Evolutionary conservation across 2,113 vertebrate species (phyloP), one percentile per base, ranked within the genome.

Genomic region (Apodemus sylvaticus): DNA sequence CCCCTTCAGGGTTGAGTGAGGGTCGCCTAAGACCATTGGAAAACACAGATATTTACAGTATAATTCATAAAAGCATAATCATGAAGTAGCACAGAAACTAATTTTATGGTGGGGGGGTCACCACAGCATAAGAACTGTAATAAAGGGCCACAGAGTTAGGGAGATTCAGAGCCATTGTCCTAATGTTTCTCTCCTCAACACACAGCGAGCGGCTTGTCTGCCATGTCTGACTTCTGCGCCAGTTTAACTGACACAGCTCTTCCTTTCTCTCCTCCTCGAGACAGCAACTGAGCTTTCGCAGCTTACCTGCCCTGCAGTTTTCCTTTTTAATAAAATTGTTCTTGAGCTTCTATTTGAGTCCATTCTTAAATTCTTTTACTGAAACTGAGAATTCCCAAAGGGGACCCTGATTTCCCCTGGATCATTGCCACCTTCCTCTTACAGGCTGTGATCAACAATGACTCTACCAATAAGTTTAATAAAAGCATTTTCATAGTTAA

Each of bases 401-500:
- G 17, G 19, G 36, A 73, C n/a, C 19, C 39, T 73, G 70, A 73
- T 71, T 71, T n/a, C 19, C 70, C 36, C 36, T 39, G 17, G 39
- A n/a, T 39, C 36, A 71, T 20, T 39, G 70, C 7, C 22, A 20
- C 10, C 85, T 85, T 87, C 24, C 66, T 92, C 26, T 78, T 93
- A 92, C 86, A 91, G 90, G 36, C 3, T 85, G 53, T 95, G 26
- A 68, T 88, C 77, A 93, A 39, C 62, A 91, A 74, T 66, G 85
- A 26, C n/a, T 66, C 91, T 45, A n/a, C 34, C 36, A 88, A 93
- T 9, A 79, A 17, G 58, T 17, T 91, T 58, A 90, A 90, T 76
- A 92, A 95, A 91, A 94, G 55, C 16, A 64, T 88, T 88, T 93
- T 92, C 26, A 71, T 89, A 93, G 88, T 48, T 93, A 93, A 86